Percentiles rank a stretch among this genome's conserved stretches.
Evolutionary conservation across 2,797 vertebrate species (phyloP).

Genomic region (Coregonus ussuriensis): DNA sequence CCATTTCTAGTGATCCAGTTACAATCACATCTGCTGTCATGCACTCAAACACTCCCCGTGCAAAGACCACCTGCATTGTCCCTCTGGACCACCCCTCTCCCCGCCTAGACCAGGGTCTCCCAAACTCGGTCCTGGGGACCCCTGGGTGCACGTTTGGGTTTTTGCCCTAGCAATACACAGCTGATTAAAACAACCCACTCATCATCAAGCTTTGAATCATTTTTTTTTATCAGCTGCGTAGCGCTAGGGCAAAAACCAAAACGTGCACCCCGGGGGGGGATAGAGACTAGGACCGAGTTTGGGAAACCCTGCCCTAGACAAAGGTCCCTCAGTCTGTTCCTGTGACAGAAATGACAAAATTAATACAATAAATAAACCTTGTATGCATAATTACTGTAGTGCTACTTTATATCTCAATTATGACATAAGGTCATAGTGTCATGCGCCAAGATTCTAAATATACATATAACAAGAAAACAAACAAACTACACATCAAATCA

Average conservation of each 20-base stretch:
- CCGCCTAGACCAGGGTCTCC: background rate
- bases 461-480: background rate
- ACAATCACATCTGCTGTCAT: slow-evolving; percentile 64
- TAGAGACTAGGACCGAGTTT: no score
- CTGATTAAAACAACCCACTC: no score
- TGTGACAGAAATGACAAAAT: slow-evolving; percentile 16
- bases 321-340: slow-evolving; percentile 39
- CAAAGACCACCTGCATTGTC: slow-evolving; percentile 62
- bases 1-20: slow-evolving; percentile 67
- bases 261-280: no score
- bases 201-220: no score
- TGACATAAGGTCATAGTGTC: background rate
- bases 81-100: slow-evolving; percentile 19
- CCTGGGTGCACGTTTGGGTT: no score
- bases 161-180: no score
- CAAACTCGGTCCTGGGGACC: no score
- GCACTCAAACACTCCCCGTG: slow-evolving; percentile 43
- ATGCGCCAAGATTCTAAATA: background rate
- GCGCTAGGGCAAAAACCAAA: no score
- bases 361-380: background rate
- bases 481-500: no score
- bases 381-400: background rate
- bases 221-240: no score
- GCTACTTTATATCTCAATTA: background rate
- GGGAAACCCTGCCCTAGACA: slow-evolving; percentile 2